Base-by-base conservation (phyloP, 2,113 vertebrate genomes). In the Laticauda colubrina region DNA sequence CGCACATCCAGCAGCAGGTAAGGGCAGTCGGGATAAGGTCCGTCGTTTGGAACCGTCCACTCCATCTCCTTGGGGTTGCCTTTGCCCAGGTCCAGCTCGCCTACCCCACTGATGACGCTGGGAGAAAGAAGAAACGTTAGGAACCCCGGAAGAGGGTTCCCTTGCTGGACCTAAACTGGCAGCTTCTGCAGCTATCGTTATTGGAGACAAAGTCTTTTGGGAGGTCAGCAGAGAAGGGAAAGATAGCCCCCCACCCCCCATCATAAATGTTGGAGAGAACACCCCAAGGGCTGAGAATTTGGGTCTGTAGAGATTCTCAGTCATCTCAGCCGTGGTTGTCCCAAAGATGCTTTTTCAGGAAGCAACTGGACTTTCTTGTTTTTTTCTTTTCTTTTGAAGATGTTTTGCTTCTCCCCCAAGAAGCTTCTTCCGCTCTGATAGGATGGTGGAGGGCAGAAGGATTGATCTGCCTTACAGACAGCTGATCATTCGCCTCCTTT, bases 1-100 rank as follows among this genome's bases (percentile, higher is more conserved):
- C 99, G 97, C 2, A 99, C 98, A 2, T 99, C 99, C 94, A 99
- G 97, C 93, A 99, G 98, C 96, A 99, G 97, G 97, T 98, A 99
- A 43, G 99, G 99, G 93, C 98, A 99, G 97, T 99, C 98, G 0
- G 98, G 97, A n/a, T 99, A 99, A 0, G 98, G 98, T 14, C 9
- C 85, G 89, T 98, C 97, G 94, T 94, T 92, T 45, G n/a, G 2
- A 51, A 75, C 10, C 89, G 93, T 14, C 61, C 11, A 59, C 86
- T 96, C 91, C 18, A 26, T 88, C 61, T 89, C 94, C 95, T 97
- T 98, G 1, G 93, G 96, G 4, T 94, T n/a, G 3, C 95, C 96
- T 95, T 97, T 97, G 85, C 98, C 98, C 2, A 99, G 48, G 93
- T 98, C 99, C 97, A 99, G 91, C 92, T 99, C 99, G 3, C 99